Percentiles rank a stretch among this genome's conserved stretches.
Evolutionary conservation across 2,113 vertebrate genomes (phyloP).

Genomic region (Aphyosemion australe): DNA sequence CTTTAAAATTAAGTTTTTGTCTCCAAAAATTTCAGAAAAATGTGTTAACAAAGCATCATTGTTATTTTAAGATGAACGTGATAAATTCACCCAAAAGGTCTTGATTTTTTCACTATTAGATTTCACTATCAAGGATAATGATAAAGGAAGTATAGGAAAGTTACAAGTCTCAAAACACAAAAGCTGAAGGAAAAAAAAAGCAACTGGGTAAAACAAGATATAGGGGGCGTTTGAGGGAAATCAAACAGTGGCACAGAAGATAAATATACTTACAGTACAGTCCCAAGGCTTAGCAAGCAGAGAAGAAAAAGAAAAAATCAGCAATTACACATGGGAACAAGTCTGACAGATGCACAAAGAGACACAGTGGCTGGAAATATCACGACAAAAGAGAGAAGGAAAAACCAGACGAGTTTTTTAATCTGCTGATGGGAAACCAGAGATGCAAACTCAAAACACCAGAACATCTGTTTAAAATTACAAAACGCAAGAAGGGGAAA

Average conservation of each 20-base stretch:
- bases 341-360: constrained; percentile 20
- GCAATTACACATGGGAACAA: constrained; percentile 31
- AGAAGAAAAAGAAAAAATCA: constrained; percentile 39
- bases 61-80: neutral
- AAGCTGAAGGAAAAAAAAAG: neutral
- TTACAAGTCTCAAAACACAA: neutral
- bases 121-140: neutral
- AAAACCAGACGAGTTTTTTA: constrained; percentile 40
- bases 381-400: constrained; percentile 23
- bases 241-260: constrained; percentile 14
- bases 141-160: neutral
- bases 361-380: constrained; percentile 38
- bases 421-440: constrained; percentile 46
- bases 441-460: constrained; percentile 46
- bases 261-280: constrained; percentile 93
- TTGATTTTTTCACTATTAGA: neutral
- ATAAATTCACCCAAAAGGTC: neutral
- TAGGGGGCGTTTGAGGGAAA: constrained; percentile 12
- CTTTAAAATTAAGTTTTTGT: no score
- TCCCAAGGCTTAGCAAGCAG: constrained; percentile 84
- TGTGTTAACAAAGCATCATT: no score
- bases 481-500: constrained; percentile 1
- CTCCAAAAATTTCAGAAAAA: no score
- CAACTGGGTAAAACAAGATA: neutral
- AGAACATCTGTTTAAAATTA: constrained; percentile 66